Evolutionary conservation across 2,113 vertebrate genomes (phyloP), one percentile per base, ranked within the genome.

Genomic region (Ceuthmochares aereus): DNA sequence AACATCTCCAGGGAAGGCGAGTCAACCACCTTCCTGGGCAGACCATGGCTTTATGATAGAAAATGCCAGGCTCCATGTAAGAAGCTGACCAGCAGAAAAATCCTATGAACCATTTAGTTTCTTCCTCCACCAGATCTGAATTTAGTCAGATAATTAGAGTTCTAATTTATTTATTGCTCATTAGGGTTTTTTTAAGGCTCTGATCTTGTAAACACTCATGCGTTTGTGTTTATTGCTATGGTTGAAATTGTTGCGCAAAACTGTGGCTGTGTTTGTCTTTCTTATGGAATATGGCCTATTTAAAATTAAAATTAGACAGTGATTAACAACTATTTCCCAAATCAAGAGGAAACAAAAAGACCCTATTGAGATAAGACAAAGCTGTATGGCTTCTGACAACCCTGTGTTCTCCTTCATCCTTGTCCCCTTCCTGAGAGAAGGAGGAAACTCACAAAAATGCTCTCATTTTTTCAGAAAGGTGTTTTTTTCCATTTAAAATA

Each of bases 231-330:
- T 86, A 72, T 93, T 92, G 88, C 93, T 64, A 10, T 67, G 79
- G 86, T 93, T 93, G 75, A 83, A 56, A 37, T 84, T 85, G 84
- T 85, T 84, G 51, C 37, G 19, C 14, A 7, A 55, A 90, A 79
- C 90, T 81, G 40, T 80, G 90, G 79, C 80, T 95, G 17, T 30
- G 26, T 58, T 92, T 93, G 87, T 52, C 73, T 93, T 92, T 89
- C 73, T 16, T 47, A 40, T 18, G 34, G 73, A 91, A 81, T 87
- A 74, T 40, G 40, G 52, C 21, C 76, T 56, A 93, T 92, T 95
- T 92, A 91, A 92, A 95, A 95, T 84, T 82, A 95, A 95, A 95
- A 95, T 95, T 47, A 96, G 86, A 52, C 76, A 64, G 80, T 1
- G 3, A 95, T 95, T 93, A 96, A 82, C 76, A 84, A 87, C 52